These are phyloP conservation scores for Crocallis elinguaria DNA, from an alignment of 2,888 invertebrate genomes.

Conservation along the genomic window DNA sequence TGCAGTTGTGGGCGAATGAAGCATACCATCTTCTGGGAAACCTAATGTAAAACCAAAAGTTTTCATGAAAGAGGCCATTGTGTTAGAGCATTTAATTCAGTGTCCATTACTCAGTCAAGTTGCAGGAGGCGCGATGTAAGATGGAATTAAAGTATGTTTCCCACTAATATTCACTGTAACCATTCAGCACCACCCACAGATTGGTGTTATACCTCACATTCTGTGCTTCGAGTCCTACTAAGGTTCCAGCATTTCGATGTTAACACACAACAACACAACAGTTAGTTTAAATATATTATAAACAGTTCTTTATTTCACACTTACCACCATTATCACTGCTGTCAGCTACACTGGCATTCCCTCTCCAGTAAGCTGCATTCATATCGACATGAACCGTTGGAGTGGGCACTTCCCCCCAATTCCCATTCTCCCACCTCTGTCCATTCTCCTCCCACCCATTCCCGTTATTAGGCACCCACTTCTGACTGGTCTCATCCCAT, in stretches of 20 bases:
- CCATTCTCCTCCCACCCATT: slow-evolving; percentile 63
- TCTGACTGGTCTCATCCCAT: slow-evolving; percentile 53
- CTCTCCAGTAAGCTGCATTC: slow-evolving; percentile 75
- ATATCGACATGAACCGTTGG: slow-evolving; percentile 77
- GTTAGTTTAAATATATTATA: too few species aligned
- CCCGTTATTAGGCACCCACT: slow-evolving; percentile 57
- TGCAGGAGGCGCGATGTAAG: too few species aligned
- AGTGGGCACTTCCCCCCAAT: slow-evolving; percentile 75
- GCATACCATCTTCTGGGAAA: slow-evolving; percentile 78
- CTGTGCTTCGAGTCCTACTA: too few species aligned
- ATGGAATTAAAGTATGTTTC: too few species aligned
- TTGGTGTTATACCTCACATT: too few species aligned
- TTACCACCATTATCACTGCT: slow-evolving; percentile 81
- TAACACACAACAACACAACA: background rate
- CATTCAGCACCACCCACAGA: too few species aligned
- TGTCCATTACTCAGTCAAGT: too few species aligned
- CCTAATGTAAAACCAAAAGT: too few species aligned
- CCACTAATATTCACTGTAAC: too few species aligned
- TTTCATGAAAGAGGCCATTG: too few species aligned
- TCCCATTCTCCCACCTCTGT: slow-evolving; percentile 64
- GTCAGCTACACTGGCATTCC: slow-evolving; percentile 74
- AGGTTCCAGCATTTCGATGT: too few species aligned
- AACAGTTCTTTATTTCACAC: slow-evolving; percentile 17
- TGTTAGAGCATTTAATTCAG: too few species aligned
- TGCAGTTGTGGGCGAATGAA: slow-evolving; percentile 74